Evolutionary conservation across 2,797 vertebrate genomes (phyloP), one percentile per base, ranked within the genome.

Genomic region (Hydrocynus forskahlii): DNA sequence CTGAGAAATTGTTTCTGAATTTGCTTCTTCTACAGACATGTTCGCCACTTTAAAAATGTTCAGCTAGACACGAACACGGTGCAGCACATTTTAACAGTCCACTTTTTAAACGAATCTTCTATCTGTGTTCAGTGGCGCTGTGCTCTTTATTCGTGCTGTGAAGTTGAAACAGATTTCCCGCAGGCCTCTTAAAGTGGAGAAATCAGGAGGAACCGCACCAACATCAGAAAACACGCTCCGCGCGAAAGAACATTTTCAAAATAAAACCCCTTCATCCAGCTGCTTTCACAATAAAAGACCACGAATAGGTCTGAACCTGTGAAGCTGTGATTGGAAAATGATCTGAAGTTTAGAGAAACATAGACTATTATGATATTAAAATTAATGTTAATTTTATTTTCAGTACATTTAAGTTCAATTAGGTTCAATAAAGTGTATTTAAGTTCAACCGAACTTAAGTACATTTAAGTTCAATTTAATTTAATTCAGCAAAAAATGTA

Each of bases 11-110:
- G 21, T 76, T 75, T 69, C 63, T 35, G 64, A 3, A 35, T 62
- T 23, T 69, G n/a, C 23, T 71, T 66, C 25, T 72, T 43, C 48
- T 76, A 8, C 45, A 16, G 80, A 81, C 80, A 81, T 81, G 12
- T 62, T 63, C 16, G 1, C 54, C 25, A 62, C 3, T 8, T 23
- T 63, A 23, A n/a, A 0, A 17, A 17, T 23, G 23, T 70, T 81
- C 10, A 74, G 48, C 17, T 43, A 72, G 13, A 43, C 2, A 45
- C 19, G 43, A 66, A 48, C 25, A 62, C 25, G 14, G 5, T 13
- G 21, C 8, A 35, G 25, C 14, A 17, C 14, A 59, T n/a, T 9
- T 12, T 14, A 45, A 55, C 57, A 55, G 14, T 3, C 60, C 35
- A 13, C 23, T 7, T 52, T 35, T 35, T 35, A 54, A 71, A 48